Base-by-base conservation (phyloP, 2,888 invertebrate genomes). In the Cyaniris semiargus region DNA sequence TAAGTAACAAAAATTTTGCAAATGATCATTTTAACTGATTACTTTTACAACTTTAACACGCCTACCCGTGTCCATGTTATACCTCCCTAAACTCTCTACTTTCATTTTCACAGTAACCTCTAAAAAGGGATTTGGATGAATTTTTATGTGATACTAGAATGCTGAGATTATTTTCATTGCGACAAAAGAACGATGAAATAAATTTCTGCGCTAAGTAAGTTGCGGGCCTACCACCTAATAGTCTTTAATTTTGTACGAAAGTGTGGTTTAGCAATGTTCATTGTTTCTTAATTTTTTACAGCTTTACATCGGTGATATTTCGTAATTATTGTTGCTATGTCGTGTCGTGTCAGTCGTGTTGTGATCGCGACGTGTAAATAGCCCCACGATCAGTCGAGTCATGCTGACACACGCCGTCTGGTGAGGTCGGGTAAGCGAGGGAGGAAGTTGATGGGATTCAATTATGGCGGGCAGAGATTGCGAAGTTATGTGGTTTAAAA, bases 401-500 rank as follows among this genome's bases (percentile, higher is more conserved):
- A 66, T 31, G 66, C 66, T 66, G 66, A 66, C 27, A 31, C 66
- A 66, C 10, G 60, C 27, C 21, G 27, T 27, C 27, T 27, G 66
- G 27, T 66, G 27, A 18, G 66, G 66, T 18, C 18, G 66, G 66
- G 66, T 23, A 60, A 23, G 23, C 60, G 60, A 66, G 60, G 60
- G 60, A 21, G 66, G 66, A 66, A 66, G 66, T 31, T 66, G 66
- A 66, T 66, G 27, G 66, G 66, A 66, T 66, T 66, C 66, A 66
- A 66, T 66, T 66, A 66, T 66, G 66, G 66, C 27, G 66, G 66
- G 66, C 66, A 66, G 66, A 31, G 66, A 66, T 66, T 66, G 66
- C 66, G 66, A 66, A 66, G 66, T 66, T 66, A 66, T 66, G 66
- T 66, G 66, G 66, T 66, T 31, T 31, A 66, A 66, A 66, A 66